Evolutionary conservation across 2,888 invertebrate genomes (phyloP), one percentile per base, ranked within the genome.

Genomic region (Synergus laeviventris): DNA sequence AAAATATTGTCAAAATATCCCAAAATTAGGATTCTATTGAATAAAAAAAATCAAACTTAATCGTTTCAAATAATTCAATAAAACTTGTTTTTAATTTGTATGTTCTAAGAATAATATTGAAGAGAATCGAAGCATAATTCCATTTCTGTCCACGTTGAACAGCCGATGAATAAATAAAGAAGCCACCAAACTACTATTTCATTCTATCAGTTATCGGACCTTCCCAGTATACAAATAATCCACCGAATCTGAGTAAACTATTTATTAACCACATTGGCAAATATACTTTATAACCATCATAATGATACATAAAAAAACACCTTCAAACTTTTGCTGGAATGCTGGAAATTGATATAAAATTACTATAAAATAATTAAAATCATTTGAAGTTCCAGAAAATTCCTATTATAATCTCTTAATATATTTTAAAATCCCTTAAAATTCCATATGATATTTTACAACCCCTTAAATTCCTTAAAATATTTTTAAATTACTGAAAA

Each of bases 61-160:
- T 56, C 12, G 56, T 3, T 21, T 21, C 18, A 12, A 56, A 59
- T 12, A 59, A 59, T 1, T 5, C 11, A 24, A 59, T 24, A 59
- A 59, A 59, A 59, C 5, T 59, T 24, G 59, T 59, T 59, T 59
- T 59, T 12, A 21, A 59, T 59, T 59, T 59, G 59, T 59, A 59
- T 24, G 14, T 59, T 59, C 24, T 24, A 59, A 59, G 14, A 3
- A 59, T 59, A 14, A 24, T 12, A 59, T 59, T 21, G 59, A 59
- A 21, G 24, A 21, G 59, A 59, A 24, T 59, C 14, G 59, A 59
- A 59, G 24, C 59, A 12, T 1, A 24, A 24, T 24, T 24, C 14
- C 24, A 59, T 59, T 59, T 59, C 59, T 59, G 24, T 24, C 59
- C 21, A 59, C 14, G 5, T 24, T 21, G 59, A 59, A 59, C 59